A percentile compares a stretch with the other conserved stretches of the same genome.
Conservation (phyloP, 1,140 invertebrate genomes). For the Glossosoma conforme region DNA sequence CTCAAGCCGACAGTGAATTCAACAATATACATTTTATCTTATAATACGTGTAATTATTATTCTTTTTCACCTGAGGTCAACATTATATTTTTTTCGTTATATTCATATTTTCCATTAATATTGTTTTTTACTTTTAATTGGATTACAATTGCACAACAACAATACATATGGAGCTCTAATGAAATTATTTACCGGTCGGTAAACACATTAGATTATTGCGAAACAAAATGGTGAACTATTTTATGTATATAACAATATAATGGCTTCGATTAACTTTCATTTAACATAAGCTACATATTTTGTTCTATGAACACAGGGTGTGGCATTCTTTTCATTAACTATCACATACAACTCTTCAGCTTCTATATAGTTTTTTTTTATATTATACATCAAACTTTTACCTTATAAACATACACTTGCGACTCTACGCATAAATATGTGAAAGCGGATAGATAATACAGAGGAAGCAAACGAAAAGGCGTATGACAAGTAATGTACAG, state of each 20-base stretch:
- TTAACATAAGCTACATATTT: slow-evolving; percentile 29
- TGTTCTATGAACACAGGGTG: slow-evolving; percentile 33
- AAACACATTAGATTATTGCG: slow-evolving; percentile 7
- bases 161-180: slow-evolving; percentile 4
- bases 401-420: slow-evolving; percentile 30
- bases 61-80: no score
- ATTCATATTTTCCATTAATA: no score
- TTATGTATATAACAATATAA: slow-evolving; percentile 9
- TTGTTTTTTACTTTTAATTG: not conserved
- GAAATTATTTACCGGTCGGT: slow-evolving; percentile 7
- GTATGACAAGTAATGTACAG: slow-evolving; percentile 5
- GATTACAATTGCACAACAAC: slow-evolving; percentile 20
- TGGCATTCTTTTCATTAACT: slow-evolving; percentile 31
- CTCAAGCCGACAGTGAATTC: no score
- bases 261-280: slow-evolving; percentile 20
- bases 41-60: no score
- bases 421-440: slow-evolving; percentile 28
- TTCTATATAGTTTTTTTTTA: slow-evolving; percentile 25
- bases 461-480: slow-evolving; percentile 24
- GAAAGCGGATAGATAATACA: slow-evolving; percentile 27
- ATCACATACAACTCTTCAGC: slow-evolving; percentile 30
- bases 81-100: no score
- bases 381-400: slow-evolving; percentile 27
- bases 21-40: no score
- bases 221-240: slow-evolving; percentile 1